Base-by-base conservation (phyloP, 1,140 invertebrate genomes). In the Leucophenga varia region DNA sequence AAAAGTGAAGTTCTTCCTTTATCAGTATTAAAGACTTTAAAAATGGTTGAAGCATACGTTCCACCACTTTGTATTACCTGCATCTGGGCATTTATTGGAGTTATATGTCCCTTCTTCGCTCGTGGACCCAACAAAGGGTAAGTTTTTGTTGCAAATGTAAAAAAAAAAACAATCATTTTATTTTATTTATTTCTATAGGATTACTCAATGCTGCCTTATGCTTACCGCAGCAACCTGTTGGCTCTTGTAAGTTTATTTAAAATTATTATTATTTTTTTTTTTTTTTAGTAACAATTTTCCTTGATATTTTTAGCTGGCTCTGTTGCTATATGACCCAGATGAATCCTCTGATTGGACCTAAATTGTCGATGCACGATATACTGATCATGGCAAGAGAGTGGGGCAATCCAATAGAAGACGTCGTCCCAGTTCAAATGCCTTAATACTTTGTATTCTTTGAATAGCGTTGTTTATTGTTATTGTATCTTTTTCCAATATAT, bases 291-390 rank as follows among this genome's bases (percentile, higher is more conserved):
- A 19, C 16, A 12, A 38, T 50, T 17, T 9, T 61, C 14, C 5
- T 35, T 35, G 16, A 37, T 42, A 20, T 30, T 64, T 50, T 47
- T 44, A 72, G 69, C 76, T 97, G 93, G 93, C 77, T 96, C 37
- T 93, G 90, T 72, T 92, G 90, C 55, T 96, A 93, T 64, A 87
- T 96, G 85, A 86, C 89, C 32, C 94, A 97, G 78, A 90, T 97
- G 87, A 95, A 97, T 77, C 93, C 94, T 1, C 77, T 96, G 34
- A 88, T 95, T 64, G 94, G 93, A 13, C 94, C 93, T 47, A 86
- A 86, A 78, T 76, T 95, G 17, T 77, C 79, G 40, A 84, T 82
- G 63, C 77, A 81, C 22, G 89, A 86, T 12, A 79, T 93, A 43
- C 76, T 90, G 49, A 80, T 92, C 59, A 90, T 93, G 74, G 81